Base-by-base conservation (phyloP, 2,113 vertebrate species). In the Bungarus multicinctus region DNA sequence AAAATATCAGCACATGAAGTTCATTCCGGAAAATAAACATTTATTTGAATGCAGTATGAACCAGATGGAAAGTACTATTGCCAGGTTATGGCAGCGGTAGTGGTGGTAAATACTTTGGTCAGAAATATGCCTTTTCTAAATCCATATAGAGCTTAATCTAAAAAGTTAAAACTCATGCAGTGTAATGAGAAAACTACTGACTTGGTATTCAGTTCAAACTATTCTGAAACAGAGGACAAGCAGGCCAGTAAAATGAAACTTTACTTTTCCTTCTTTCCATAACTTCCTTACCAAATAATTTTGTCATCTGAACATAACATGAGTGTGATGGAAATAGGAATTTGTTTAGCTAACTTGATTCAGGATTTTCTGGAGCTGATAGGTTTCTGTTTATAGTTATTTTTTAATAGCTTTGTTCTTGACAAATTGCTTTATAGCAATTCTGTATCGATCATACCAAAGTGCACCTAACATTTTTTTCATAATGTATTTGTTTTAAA, bases 241-340 rank as follows among this genome's bases (percentile, higher is more conserved):
- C 89, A 60, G n/a, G 30, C 85, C 85, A 96, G 85, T 64, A 93
- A 91, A 94, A 90, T 45, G 0, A 3, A 95, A 94, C 89, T 81
- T 52, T n/a, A 8, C 74, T n/a, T 95, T 95, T 95, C 90, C 23
- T 57, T 57, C 53, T 43, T 11, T 52, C 25, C 58, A 7, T 45
- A 27, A 90, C 54, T 87, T 58, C 45, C 23, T 64, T 93, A 93
- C 43, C 85, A 60, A 85, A 55, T 81, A 86, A 27, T 60, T 52
- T 55, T 87, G 27, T 89, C 95, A 20, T 18, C 81, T n/a, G n/a
- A 43, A 81, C 69, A 87, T 30, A 18, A 69, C 0, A 89, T 43
- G 88, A 93, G 6, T 4, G 69, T 4, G 69, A 86, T 18, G 20
- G 30, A 34, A 57, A 0, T 47, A 91, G 54, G 10, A 91, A 8